Conservation (phyloP, 2,113 vertebrate species). For the Thunnus thynnus region DNA sequence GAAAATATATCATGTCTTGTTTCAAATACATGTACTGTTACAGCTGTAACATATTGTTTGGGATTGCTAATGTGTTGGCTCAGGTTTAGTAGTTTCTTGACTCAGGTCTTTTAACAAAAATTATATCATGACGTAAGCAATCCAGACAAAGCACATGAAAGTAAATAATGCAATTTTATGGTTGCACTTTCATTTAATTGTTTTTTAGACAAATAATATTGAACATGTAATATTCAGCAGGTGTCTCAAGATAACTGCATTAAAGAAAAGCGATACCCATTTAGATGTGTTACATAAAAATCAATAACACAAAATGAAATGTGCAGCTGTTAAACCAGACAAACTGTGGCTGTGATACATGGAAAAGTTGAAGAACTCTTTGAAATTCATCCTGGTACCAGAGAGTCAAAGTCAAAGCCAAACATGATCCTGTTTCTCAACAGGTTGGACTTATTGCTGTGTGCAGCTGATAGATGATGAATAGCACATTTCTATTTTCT, state of each 20-base stretch:
- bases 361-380: background rate
- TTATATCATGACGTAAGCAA: background rate
- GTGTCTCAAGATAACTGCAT: too few relatives aligned
- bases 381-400: constrained; percentile 9
- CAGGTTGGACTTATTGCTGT: background rate
- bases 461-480: background rate
- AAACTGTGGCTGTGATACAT: too few relatives aligned
- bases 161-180: too few relatives aligned
- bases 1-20: constrained; percentile 17
- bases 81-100: background rate
- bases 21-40: background rate
- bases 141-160: background rate
- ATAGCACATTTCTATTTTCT: constrained; percentile 10
- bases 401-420: background rate
- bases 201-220: too few relatives aligned
- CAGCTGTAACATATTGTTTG: background rate
- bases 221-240: too few relatives aligned
- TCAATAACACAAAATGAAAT: too few relatives aligned
- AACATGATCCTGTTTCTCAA: background rate
- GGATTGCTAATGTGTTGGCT: background rate
- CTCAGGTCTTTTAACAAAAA: background rate
- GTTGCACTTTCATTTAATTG: too few relatives aligned
- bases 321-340: too few relatives aligned
- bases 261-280: too few relatives aligned
- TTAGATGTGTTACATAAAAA: too few relatives aligned